Percentiles rank a stretch among this genome's conserved stretches.
phyloP scores from a whole-genome alignment of 2,113 vertebrate species.

The Ondatra zibethicus region DNA sequence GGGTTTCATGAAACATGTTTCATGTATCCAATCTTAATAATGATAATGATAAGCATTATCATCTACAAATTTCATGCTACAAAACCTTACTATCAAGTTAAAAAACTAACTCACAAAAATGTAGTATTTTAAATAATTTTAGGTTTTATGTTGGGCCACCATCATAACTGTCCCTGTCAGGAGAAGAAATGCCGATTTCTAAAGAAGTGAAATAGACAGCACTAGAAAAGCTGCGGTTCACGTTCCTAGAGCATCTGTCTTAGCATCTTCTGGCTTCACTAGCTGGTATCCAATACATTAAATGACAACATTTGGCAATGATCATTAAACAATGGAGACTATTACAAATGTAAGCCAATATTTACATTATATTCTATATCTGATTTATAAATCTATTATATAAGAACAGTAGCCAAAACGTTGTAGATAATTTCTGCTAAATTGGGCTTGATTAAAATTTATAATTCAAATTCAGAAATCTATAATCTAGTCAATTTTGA shows the following conservation, averaged over 20 bases:
- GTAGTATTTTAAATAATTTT: not conserved
- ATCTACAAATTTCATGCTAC: not conserved
- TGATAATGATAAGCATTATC: too few species aligned
- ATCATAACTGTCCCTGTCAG: not conserved
- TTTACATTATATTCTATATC: not conserved
- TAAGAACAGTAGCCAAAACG: not conserved
- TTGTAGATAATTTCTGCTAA: not conserved
- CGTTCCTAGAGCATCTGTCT: not conserved
- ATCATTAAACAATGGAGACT: not conserved
- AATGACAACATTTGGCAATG: not conserved
- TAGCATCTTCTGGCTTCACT: not conserved
- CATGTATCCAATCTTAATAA: too few species aligned
- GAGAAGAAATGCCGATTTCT: not conserved
- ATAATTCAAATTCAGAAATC: conserved; percentile 22
- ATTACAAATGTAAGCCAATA: not conserved
- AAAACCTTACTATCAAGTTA: not conserved
- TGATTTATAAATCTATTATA: not conserved
- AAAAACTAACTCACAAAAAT: not conserved
- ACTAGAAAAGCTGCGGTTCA: not conserved
- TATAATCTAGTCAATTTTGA: conserved; percentile 26
- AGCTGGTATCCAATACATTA: not conserved
- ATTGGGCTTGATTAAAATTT: not conserved
- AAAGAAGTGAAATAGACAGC: not conserved
- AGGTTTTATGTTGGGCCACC: not conserved
- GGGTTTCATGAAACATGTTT: not conserved